phyloP scores from a whole-genome alignment of 2,113 vertebrate species.

The Cryptotis parvus region DNA sequence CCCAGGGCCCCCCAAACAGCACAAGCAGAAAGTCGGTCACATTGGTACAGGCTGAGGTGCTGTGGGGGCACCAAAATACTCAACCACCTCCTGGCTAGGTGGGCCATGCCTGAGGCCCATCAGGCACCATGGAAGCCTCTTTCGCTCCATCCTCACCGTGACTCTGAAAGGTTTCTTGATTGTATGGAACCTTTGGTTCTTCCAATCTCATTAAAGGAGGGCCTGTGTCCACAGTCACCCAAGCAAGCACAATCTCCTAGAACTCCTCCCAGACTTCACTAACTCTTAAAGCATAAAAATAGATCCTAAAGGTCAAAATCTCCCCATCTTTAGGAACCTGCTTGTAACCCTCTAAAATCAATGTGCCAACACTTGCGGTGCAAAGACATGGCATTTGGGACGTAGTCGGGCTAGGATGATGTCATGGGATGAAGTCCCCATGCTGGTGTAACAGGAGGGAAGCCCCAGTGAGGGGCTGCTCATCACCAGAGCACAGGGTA shows the following conservation, averaged over 20 bases:
- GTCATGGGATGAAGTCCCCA: background rate
- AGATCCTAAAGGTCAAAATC: background rate
- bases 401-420: background rate
- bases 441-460: background rate
- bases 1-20: background rate
- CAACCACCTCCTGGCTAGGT: background rate
- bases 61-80: fast-evolving
- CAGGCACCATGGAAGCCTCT: background rate
- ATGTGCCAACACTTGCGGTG: too few relatives aligned
- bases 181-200: background rate
- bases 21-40: background rate
- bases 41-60: background rate
- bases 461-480: too few relatives aligned
- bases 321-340: background rate
- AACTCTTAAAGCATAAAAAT: background rate
- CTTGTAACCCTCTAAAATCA: too few relatives aligned
- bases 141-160: background rate
- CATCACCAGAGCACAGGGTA: too few relatives aligned
- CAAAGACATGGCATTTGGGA: background rate
- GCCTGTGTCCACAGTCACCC: background rate
- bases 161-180: background rate
- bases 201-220: background rate
- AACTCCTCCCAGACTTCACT: background rate
- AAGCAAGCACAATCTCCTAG: background rate
- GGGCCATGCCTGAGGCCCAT: background rate